Evolutionary conservation across 2,113 vertebrate species (phyloP).

Genomic region (Indicator maculatus): DNA sequence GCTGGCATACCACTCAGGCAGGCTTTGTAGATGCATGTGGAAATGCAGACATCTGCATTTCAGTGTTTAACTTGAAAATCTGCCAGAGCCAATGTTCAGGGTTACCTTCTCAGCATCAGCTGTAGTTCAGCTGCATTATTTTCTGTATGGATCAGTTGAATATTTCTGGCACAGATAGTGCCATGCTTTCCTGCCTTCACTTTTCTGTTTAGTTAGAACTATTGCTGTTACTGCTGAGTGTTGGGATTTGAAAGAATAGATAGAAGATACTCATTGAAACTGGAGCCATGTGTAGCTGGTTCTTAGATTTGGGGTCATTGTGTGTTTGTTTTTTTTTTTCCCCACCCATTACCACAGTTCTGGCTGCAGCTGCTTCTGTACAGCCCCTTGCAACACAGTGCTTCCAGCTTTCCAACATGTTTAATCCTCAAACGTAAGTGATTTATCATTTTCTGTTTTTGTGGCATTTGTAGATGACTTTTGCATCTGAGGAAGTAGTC

Average conservation of each 20-base stretch:
- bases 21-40: neutral
- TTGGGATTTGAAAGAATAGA: neutral
- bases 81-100: accelerated
- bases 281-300: neutral
- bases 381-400: constrained; percentile 94
- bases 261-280: neutral
- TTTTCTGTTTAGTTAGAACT: neutral
- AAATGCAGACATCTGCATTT: neutral
- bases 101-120: neutral
- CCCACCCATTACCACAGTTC: constrained; percentile 56
- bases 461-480: neutral
- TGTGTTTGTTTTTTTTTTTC: neutral
- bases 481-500: neutral
- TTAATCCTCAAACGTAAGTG: constrained; percentile 92
- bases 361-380: constrained; percentile 84
- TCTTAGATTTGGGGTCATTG: neutral
- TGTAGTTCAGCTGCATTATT: neutral
- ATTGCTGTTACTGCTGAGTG: neutral
- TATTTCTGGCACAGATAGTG: accelerated
- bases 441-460: neutral
- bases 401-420: constrained; percentile 98
- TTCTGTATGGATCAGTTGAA: neutral
- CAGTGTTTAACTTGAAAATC: neutral
- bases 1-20: neutral
- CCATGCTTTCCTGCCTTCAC: neutral